These are phyloP conservation scores for Grantiella picta DNA, from an alignment of 2,113 vertebrate genomes.

Conservation along the genomic window DNA sequence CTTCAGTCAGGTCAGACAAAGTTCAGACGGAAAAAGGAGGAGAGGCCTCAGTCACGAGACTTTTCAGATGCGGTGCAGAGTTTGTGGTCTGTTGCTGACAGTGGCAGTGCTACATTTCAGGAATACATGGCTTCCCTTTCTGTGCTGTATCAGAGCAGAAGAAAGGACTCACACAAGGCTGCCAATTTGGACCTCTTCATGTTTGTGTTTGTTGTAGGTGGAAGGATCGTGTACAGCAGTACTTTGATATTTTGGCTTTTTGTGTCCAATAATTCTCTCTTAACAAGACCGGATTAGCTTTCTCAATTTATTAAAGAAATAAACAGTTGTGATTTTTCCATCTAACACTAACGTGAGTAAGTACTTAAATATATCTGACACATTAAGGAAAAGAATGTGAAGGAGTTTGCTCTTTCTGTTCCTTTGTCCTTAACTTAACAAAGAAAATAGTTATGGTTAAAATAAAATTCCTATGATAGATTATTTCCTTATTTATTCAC, in stretches of 20 bases:
- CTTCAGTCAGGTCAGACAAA: background rate
- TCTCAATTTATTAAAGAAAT: background rate
- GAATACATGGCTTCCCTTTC: background rate
- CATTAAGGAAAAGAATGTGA: background rate
- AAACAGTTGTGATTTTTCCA: background rate
- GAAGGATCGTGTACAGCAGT: background rate
- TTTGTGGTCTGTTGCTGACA: background rate
- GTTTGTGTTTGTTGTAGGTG: background rate
- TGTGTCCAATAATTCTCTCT: background rate
- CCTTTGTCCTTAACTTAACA: background rate
- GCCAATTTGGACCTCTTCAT: background rate
- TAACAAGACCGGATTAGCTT: background rate
- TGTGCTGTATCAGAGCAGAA: background rate
- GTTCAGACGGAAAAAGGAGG: background rate
- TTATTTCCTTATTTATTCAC: background rate
- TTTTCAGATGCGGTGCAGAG: background rate
- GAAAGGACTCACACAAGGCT: background rate
- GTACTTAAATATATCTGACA: background rate
- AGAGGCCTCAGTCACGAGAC: background rate
- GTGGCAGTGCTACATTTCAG: background rate
- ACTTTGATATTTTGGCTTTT: background rate
- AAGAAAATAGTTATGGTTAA: background rate
- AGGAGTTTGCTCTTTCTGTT: background rate
- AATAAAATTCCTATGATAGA: background rate
- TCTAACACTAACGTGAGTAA: background rate